Conservation (phyloP, 2,113 vertebrate species). For the Eolophus roseicapilla region DNA sequence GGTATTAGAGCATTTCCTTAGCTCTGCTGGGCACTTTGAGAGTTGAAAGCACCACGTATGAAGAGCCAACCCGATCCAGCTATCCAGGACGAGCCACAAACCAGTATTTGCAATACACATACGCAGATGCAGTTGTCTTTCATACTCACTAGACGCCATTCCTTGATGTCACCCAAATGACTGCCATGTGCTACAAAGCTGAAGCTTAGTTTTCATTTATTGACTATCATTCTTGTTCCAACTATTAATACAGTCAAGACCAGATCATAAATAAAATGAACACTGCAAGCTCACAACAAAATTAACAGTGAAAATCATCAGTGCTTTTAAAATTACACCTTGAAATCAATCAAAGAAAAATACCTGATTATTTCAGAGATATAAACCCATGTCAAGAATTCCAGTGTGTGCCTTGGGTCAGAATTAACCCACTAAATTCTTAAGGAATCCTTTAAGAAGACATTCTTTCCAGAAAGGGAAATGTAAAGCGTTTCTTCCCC, state of each 20-base stretch:
- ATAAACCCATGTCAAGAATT: background rate
- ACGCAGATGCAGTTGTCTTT: background rate
- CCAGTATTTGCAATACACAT: too few species aligned
- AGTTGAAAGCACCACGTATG: background rate
- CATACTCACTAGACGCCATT: background rate
- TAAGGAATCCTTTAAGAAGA: background rate
- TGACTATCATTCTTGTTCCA: background rate
- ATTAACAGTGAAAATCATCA: background rate
- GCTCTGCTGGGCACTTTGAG: background rate
- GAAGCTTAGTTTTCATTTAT: background rate
- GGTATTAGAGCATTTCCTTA: background rate
- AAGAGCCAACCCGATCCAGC: background rate
- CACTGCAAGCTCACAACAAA: background rate
- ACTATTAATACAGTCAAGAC: background rate
- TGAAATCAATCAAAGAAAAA: background rate
- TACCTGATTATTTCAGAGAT: background rate
- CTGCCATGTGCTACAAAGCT: background rate
- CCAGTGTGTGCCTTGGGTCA: fast-evolving
- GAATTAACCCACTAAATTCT: background rate
- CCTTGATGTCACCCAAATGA: background rate
- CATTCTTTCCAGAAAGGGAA: background rate
- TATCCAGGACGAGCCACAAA: background rate
- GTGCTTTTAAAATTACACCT: background rate
- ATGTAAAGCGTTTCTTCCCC: background rate
- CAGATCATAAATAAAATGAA: background rate